These are phyloP conservation scores for Darevskia mixta DNA, from an alignment of 2,797 vertebrate genomes.

Conservation along the genomic window DNA sequence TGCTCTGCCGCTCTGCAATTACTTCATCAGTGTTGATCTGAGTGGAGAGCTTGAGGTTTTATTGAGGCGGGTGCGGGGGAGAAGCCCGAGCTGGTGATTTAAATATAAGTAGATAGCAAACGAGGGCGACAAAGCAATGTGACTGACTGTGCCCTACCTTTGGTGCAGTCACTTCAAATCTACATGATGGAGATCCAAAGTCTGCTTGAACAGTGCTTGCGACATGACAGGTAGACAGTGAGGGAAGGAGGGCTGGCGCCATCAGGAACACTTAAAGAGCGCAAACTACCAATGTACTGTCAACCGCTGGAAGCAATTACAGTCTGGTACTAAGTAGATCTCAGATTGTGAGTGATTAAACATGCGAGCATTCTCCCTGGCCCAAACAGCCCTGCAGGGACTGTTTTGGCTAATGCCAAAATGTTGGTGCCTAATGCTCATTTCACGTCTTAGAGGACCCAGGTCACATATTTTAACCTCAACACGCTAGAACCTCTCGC, in stretches of 20 bases:
- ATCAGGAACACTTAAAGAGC: constrained; percentile 25
- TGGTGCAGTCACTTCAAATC: constrained; percentile 31
- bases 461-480: no score
- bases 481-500: no score
- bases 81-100: not conserved
- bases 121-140: constrained; percentile 16
- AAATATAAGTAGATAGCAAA: not conserved
- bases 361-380: constrained; percentile 30
- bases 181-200: not conserved
- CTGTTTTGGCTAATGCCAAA: not conserved
- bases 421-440: not conserved
- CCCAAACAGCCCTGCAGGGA: not conserved
- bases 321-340: constrained; percentile 16
- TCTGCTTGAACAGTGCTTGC: constrained; percentile 15
- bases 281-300: constrained; percentile 40
- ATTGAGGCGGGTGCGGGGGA: not conserved
- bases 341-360: constrained; percentile 56
- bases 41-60: not conserved
- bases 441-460: not conserved
- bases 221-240: constrained; percentile 6
- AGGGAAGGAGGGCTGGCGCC: constrained; percentile 31
- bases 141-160: constrained; percentile 22
- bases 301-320: constrained; percentile 40
- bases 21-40: not conserved
- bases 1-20: not conserved